Base-by-base conservation (phyloP, 2,113 vertebrate species). In the Epinephelus fuscoguttatus region DNA sequence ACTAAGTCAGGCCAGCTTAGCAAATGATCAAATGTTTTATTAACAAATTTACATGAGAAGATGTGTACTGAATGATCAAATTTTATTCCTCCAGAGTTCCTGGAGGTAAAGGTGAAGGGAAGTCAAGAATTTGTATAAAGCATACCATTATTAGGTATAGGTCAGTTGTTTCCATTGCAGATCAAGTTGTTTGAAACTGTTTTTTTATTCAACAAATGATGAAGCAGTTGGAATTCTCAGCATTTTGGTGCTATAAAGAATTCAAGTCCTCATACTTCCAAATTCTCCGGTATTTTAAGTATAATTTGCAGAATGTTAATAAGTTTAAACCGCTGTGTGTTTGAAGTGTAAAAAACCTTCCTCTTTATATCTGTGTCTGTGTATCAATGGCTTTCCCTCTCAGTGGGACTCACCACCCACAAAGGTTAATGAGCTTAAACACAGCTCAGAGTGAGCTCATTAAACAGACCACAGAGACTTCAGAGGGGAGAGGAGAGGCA, bases 381-480 rank as follows among this genome's bases (percentile, higher is more conserved):
- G 82, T 91, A 89, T 91, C 86, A 84, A 71, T 92, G 81, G 85
- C 88, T 91, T 87, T 88, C 73, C 55, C 80, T 90, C 91, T 90
- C 91, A 59, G 88, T 87, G 89, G 89, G 89, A 89, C 88, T 95
- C 88, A 82, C 91, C 93, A 94, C 95, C 93, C 93, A 94, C 94
- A 94, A 94, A 96, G 95, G 96, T 96, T 97, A 97, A 96, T 96
- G 96, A 96, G 95, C 96, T 97, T 96, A 96, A 96, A 96, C 95
- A 96, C 95, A 95, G 95, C 94, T 96, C 94, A 96, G 95, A 94
- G 95, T 94, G 96, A 96, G 96, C 95, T 96, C 96, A 97, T 97
- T 97, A 97, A 96, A 96, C 92, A 86, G 75, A 89, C 89, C 84
- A 77, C 66, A 89, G 91, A 91, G 90, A 88, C 81, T 59, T 79